Evolutionary conservation across 2,113 vertebrate genomes (phyloP).

Genomic region (Rhinichthys klamathensis): DNA sequence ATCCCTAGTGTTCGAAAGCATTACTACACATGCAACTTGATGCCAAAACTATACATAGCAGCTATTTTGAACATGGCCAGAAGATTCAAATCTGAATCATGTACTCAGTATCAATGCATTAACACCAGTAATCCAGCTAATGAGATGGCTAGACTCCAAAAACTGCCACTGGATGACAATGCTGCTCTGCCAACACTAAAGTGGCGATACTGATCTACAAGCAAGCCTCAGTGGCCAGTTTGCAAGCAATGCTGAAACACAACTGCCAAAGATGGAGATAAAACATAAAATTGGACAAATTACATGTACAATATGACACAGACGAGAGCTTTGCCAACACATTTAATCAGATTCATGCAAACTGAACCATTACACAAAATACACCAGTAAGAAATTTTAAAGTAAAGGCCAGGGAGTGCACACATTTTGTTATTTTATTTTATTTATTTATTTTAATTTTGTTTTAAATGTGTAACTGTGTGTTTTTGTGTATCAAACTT

Average conservation of each 20-base stretch:
- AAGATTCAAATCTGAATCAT: neutral
- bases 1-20: neutral
- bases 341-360: neutral
- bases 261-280: neutral
- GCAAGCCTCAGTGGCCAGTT: neutral
- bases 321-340: neutral
- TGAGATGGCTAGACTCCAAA: slow-evolving; percentile 33
- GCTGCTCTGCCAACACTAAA: neutral
- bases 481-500: neutral
- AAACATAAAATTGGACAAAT: neutral
- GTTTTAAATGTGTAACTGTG: neutral
- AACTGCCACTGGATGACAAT: neutral
- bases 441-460: neutral
- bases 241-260: neutral
- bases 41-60: neutral
- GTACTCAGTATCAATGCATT: neutral
- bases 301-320: neutral
- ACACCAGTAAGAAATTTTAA: neutral
- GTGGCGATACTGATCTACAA: neutral
- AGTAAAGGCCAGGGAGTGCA: neutral
- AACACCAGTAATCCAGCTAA: slow-evolving; percentile 20
- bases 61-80: neutral
- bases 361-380: neutral
- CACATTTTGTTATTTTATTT: neutral
- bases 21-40: neutral